Conservation (phyloP, 2,888 invertebrate species). For the Ormia ochracea region DNA sequence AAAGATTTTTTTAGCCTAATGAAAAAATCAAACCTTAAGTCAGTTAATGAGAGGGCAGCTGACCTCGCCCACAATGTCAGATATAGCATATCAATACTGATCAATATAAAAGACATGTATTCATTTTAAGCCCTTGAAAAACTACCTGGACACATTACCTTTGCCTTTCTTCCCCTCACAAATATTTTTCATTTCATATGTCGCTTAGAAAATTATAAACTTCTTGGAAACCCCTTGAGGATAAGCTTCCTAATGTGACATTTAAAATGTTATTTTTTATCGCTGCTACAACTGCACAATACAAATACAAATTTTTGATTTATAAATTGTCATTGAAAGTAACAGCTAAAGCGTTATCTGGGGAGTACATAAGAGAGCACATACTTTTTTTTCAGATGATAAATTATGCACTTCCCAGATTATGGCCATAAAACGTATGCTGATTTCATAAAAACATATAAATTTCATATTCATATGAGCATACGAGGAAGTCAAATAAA, state of each 20-base stretch:
- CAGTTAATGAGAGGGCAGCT: too few relatives aligned
- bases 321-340: background rate
- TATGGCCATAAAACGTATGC: conserved; percentile 29
- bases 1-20: too few relatives aligned
- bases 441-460: conserved; percentile 24
- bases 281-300: too few relatives aligned
- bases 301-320: conserved; percentile 1
- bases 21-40: too few relatives aligned
- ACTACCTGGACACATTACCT: too few relatives aligned
- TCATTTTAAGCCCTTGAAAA: too few relatives aligned
- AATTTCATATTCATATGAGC: conserved; percentile 21
- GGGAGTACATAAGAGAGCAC: background rate
- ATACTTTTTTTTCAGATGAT: conserved; percentile 1
- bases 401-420: conserved; percentile 31
- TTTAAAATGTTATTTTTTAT: background rate
- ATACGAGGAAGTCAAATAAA: background rate
- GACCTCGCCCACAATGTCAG: too few relatives aligned
- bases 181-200: too few relatives aligned
- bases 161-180: too few relatives aligned
- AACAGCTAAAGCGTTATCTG: conserved; percentile 14
- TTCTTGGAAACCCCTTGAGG: background rate
- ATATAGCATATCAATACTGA: too few relatives aligned
- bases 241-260: background rate
- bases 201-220: background rate
- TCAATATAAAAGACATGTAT: too few relatives aligned